Percentiles rank a stretch among this genome's conserved stretches.
These are phyloP conservation scores for Dryas iulia DNA, from an alignment of 1,140 invertebrate genomes.

Conservation along the genomic window DNA sequence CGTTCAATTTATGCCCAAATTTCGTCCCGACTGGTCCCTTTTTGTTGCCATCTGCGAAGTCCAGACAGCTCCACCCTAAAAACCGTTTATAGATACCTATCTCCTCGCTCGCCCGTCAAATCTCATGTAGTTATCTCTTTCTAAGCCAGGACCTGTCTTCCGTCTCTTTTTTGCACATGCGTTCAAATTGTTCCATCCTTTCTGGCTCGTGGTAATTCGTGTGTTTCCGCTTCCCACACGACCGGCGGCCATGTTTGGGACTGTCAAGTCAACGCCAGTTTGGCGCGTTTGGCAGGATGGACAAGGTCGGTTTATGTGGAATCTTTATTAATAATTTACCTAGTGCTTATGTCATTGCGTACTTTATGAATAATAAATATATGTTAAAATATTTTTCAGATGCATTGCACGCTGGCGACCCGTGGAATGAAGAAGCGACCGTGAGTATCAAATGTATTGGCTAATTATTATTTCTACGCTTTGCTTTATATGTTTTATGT, in stretches of 20 bases:
- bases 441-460: neutral
- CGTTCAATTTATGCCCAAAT: conserved; percentile 78
- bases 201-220: conserved; percentile 73
- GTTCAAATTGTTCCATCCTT: conserved; percentile 64
- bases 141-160: conserved; percentile 69
- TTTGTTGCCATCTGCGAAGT: conserved; percentile 77
- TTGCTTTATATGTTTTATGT: neutral
- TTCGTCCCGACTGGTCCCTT: conserved; percentile 75
- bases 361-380: conserved; percentile 15
- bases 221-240: conserved; percentile 78
- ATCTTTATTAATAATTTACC: conserved; percentile 46
- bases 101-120: conserved; percentile 63
- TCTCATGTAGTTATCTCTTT: conserved; percentile 63
- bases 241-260: conserved; percentile 75
- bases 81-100: conserved; percentile 72
- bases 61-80: conserved; percentile 79
- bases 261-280: conserved; percentile 76
- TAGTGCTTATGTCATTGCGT: conserved; percentile 12
- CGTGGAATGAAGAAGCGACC: neutral
- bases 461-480: neutral
- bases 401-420: conserved; percentile 25
- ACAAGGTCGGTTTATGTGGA: conserved; percentile 68
- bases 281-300: conserved; percentile 72
- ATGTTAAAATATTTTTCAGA: conserved; percentile 49
- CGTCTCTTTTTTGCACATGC: conserved; percentile 69